These are phyloP conservation scores for Harpegnathos saltator DNA, from an alignment of 1,140 invertebrate genomes.

Conservation along the genomic window DNA sequence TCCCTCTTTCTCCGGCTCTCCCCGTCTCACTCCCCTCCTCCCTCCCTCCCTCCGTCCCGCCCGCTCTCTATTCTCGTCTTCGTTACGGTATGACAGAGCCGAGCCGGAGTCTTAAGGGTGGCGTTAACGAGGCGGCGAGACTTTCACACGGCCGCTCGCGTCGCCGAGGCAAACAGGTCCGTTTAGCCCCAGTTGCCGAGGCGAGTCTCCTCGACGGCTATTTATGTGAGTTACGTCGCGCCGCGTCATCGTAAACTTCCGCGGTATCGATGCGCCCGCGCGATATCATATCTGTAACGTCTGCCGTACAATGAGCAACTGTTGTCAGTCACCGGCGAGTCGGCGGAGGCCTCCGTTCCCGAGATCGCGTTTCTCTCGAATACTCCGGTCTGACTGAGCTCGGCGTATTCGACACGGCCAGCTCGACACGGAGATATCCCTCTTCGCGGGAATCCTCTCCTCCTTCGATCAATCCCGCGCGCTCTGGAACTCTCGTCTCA, in stretches of 20 bases:
- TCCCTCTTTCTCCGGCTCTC: background rate
- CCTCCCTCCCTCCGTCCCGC: background rate
- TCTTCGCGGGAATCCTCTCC: background rate
- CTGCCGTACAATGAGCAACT: slow-evolving; percentile 46
- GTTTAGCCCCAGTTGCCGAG: slow-evolving; percentile 40
- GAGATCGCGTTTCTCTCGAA: background rate
- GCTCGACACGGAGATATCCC: background rate
- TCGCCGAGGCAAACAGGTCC: slow-evolving; percentile 71
- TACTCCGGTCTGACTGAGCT: background rate
- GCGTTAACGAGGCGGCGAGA: slow-evolving; percentile 73
- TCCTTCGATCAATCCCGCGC: background rate
- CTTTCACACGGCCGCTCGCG: slow-evolving; percentile 73
- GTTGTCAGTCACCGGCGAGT: slow-evolving; percentile 40
- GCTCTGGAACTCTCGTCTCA: background rate
- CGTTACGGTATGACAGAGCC: slow-evolving; percentile 41
- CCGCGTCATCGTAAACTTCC: slow-evolving; percentile 55
- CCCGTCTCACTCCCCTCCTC: background rate
- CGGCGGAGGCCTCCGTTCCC: background rate
- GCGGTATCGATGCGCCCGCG: slow-evolving; percentile 34
- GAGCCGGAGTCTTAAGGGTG: slow-evolving; percentile 64
- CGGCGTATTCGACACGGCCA: too few relatives aligned
- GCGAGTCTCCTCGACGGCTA: slow-evolving; percentile 56
- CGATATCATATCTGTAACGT: slow-evolving; percentile 52
- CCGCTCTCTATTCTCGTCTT: slow-evolving; percentile 8
- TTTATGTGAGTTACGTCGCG: slow-evolving; percentile 59